These are phyloP conservation scores for Mellivora capensis DNA, from an alignment of 2,113 vertebrate species.

Conservation along the genomic window DNA sequence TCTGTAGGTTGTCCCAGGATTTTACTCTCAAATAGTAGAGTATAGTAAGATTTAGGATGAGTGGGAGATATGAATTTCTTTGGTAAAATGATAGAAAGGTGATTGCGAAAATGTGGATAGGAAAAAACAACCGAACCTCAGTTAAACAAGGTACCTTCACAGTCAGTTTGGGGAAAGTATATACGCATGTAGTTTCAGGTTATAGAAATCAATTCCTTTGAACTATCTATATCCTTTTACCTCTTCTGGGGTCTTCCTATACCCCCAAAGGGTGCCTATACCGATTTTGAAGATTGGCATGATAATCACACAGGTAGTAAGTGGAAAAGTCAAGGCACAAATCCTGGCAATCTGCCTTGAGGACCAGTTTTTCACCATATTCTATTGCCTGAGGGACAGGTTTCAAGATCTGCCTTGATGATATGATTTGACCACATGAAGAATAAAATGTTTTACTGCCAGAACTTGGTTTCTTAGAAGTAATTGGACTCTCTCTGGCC, in stretches of 20 bases:
- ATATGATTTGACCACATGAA: background rate
- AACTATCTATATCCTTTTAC: background rate
- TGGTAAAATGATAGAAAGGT: background rate
- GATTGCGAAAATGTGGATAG: background rate
- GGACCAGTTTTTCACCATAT: background rate
- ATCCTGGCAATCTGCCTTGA: background rate
- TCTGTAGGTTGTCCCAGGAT: background rate
- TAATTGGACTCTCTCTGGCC: background rate
- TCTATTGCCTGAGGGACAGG: too few species aligned
- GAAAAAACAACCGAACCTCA: background rate
- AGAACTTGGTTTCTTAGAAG: background rate
- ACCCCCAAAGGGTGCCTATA: fast-evolving
- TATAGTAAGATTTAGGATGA: background rate
- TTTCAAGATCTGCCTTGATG: background rate
- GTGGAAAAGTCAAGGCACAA: background rate
- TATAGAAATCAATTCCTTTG: background rate
- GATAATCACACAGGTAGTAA: background rate
- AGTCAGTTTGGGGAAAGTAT: background rate
- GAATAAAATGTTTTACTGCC: background rate
- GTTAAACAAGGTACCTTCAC: background rate
- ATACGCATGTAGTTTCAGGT: background rate
- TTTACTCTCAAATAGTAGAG: background rate
- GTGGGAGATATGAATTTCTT: background rate
- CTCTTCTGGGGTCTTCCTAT: background rate
- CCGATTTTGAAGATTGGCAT: background rate